Evolutionary conservation across 2,888 invertebrate species (phyloP).

Genomic region (Nephrotoma guestfalica): DNA sequence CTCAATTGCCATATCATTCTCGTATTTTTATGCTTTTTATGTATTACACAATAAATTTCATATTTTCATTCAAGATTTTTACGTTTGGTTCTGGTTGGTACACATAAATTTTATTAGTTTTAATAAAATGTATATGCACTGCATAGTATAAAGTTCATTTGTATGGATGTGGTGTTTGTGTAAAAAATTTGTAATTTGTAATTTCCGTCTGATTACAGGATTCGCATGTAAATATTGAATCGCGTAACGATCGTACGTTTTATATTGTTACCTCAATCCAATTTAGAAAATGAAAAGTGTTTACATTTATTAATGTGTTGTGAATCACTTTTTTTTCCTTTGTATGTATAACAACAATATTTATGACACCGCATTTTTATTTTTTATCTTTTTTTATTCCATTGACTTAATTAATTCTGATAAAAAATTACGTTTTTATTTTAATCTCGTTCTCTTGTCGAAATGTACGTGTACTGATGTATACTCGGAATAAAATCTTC

Average conservation of each 20-base stretch:
- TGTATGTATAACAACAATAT: background rate
- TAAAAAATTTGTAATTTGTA: background rate
- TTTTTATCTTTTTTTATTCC: background rate
- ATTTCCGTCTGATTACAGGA: background rate
- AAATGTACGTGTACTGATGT: background rate
- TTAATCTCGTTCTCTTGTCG: background rate
- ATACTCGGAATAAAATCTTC: too few species aligned
- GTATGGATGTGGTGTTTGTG: background rate
- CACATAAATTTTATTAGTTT: background rate
- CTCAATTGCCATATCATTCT: slow-evolving; percentile 1
- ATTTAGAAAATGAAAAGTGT: background rate
- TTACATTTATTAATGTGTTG: background rate
- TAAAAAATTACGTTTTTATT: background rate
- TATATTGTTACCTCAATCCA: background rate
- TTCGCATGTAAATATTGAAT: background rate
- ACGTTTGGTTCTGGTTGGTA: background rate
- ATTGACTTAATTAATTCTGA: background rate
- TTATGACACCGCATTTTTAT: background rate
- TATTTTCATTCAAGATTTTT: background rate
- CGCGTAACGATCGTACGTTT: background rate
- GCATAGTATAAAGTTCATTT: background rate
- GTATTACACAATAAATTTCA: background rate
- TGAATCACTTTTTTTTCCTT: background rate
- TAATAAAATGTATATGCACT: background rate
- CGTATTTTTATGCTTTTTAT: background rate